A percentile compares a stretch with the other conserved stretches of the same genome.
Conservation (phyloP, 2,888 invertebrate species). For the Leptothorax acervorum region DNA sequence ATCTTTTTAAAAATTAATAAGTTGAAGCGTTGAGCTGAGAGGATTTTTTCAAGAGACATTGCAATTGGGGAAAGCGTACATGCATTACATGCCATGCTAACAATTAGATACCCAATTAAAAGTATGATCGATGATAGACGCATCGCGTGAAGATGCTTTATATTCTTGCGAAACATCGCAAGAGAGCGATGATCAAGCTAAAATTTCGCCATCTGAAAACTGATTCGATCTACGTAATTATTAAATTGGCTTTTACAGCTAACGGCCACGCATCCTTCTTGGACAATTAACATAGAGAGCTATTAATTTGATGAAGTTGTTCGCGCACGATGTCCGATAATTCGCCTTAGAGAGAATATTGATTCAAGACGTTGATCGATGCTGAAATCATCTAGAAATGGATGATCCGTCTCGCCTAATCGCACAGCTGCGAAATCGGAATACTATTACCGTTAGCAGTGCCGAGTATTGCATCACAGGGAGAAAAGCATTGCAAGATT, state of each 20-base stretch:
- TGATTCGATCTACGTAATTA: slow-evolving; percentile 54
- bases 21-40: background rate
- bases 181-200: slow-evolving; percentile 54
- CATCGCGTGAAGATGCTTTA: slow-evolving; percentile 60
- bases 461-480: slow-evolving; percentile 41
- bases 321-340: slow-evolving; percentile 29
- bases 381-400: slow-evolving; percentile 34
- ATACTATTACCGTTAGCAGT: slow-evolving; percentile 61
- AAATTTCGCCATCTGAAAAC: slow-evolving; percentile 57
- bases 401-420: slow-evolving; percentile 70
- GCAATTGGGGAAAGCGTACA: slow-evolving; percentile 20
- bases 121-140: slow-evolving; percentile 37
- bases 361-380: slow-evolving; percentile 42
- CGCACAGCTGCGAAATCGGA: slow-evolving; percentile 62
- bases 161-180: slow-evolving; percentile 66
- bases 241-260: slow-evolving; percentile 64
- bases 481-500: background rate
- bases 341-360: slow-evolving; percentile 41
- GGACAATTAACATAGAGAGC: slow-evolving; percentile 45
- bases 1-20: background rate
- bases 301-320: slow-evolving; percentile 33
- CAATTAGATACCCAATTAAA: slow-evolving; percentile 15
- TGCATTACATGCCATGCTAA: background rate
- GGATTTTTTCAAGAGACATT: slow-evolving; percentile 4
- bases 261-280: slow-evolving; percentile 37